A percentile compares a stretch with the other conserved stretches of the same genome.
These are phyloP conservation scores for Zygaena filipendulae DNA, from an alignment of 2,888 invertebrate species.

Conservation along the genomic window DNA sequence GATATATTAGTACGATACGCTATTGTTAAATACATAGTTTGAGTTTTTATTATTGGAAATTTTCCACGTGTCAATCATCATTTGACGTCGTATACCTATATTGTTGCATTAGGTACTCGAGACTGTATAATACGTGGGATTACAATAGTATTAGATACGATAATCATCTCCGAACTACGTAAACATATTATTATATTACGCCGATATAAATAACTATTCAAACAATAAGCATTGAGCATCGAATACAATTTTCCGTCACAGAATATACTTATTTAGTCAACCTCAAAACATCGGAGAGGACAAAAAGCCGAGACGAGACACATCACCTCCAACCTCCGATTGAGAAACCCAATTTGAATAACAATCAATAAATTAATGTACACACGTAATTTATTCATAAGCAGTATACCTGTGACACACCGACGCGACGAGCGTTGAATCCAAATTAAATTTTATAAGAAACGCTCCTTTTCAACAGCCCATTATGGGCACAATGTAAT, in stretches of 20 bases:
- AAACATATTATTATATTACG: slow-evolving; percentile 25
- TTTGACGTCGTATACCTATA: no score
- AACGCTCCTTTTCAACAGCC: slow-evolving; percentile 50
- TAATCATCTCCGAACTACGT: slow-evolving; percentile 32
- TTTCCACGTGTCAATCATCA: slow-evolving; percentile 34
- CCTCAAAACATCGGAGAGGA: slow-evolving; percentile 39
- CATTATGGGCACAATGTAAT: slow-evolving; percentile 53
- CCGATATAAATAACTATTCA: slow-evolving; percentile 23
- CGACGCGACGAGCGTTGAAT: slow-evolving; percentile 54
- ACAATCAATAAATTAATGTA: slow-evolving; percentile 70
- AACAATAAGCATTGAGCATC: slow-evolving; percentile 26
- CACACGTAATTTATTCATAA: slow-evolving; percentile 59
- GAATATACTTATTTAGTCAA: slow-evolving; percentile 31
- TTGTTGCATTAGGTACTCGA: no score
- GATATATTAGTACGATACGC: no score
- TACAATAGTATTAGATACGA: slow-evolving; percentile 36
- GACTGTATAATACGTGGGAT: no score
- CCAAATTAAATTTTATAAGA: slow-evolving; percentile 63
- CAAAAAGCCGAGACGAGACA: slow-evolving; percentile 47
- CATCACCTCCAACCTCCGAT: slow-evolving; percentile 64
- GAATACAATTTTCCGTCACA: slow-evolving; percentile 39
- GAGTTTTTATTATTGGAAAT: slow-evolving; percentile 21
- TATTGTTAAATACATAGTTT: no score
- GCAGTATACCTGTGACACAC: slow-evolving; percentile 45
- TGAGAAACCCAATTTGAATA: slow-evolving; percentile 67